These are phyloP conservation scores for Cydia strobilella DNA, from an alignment of 1,140 invertebrate genomes.

Conservation along the genomic window DNA sequence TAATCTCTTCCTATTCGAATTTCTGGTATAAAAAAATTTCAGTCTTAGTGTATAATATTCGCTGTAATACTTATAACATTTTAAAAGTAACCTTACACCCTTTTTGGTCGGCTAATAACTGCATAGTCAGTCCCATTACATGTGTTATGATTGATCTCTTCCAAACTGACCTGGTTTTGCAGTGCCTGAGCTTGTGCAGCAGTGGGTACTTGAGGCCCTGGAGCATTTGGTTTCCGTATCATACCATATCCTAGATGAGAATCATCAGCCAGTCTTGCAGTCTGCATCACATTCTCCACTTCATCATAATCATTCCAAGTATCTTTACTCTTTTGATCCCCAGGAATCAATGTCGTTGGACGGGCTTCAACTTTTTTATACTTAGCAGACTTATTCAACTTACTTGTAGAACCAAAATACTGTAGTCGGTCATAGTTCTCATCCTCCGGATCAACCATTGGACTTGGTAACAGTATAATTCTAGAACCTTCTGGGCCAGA, in stretches of 20 bases:
- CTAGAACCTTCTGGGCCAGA: conserved; percentile 71
- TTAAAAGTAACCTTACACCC: conserved; percentile 80
- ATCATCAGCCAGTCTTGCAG: conserved; percentile 86
- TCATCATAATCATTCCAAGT: conserved; percentile 86
- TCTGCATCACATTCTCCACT: conserved; percentile 82
- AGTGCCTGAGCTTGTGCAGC: conserved; percentile 69
- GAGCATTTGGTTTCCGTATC: conserved; percentile 84
- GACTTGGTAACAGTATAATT: conserved; percentile 75
- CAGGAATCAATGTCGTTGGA: conserved; percentile 67
- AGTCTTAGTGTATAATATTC: conserved; percentile 63
- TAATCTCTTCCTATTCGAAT: conserved; percentile 18
- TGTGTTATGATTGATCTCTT: conserved; percentile 83
- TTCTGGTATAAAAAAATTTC: conserved; percentile 53
- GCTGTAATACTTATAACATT: conserved; percentile 29
- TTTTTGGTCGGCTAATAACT: conserved; percentile 89
- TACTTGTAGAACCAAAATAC: conserved; percentile 87
- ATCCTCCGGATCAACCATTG: conserved; percentile 73
- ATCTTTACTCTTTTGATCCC: conserved; percentile 70
- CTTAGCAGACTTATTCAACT: conserved; percentile 83
- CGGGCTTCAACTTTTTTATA: conserved; percentile 84
- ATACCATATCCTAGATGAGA: conserved; percentile 89
- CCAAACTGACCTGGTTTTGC: conserved; percentile 69
- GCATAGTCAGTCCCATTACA: conserved; percentile 90
- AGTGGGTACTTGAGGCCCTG: conserved; percentile 71
- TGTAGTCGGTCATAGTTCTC: conserved; percentile 88